Conservation (phyloP, 2,113 vertebrate genomes). For the Stomatorhinus ivindoensis region DNA sequence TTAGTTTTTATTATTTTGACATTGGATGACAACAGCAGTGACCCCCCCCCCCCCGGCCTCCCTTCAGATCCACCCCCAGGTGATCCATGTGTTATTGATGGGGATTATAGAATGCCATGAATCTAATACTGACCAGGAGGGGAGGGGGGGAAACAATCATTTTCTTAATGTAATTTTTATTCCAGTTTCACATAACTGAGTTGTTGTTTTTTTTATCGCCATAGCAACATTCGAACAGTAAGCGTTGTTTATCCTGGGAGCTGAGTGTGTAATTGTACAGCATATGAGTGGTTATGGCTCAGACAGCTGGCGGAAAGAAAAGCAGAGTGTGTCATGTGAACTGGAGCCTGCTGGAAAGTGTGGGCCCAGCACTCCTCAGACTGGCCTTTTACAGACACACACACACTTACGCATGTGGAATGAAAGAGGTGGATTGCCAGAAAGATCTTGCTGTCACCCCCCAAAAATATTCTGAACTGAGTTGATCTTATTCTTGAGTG, state of each 20-base stretch:
- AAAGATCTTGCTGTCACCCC: background rate
- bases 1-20: background rate
- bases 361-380: background rate
- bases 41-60: too few species aligned
- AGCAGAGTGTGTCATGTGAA: constrained; percentile 21
- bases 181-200: background rate
- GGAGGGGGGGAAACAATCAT: too few species aligned
- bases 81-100: background rate
- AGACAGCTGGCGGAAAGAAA: background rate
- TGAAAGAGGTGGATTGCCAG: background rate
- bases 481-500: background rate
- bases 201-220: background rate
- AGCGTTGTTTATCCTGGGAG: constrained; percentile 18
- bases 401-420: too few species aligned
- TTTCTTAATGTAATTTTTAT: background rate
- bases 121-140: background rate
- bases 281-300: constrained; percentile 21
- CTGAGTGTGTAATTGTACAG: constrained; percentile 8
- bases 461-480: background rate
- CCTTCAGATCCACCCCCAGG: background rate
- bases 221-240: background rate
- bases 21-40: background rate
- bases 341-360: constrained; percentile 20
- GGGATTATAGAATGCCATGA: background rate
- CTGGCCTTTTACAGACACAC: background rate